Evolutionary conservation across 2,113 vertebrate species (phyloP).

Genomic region (Varanus salvator): DNA sequence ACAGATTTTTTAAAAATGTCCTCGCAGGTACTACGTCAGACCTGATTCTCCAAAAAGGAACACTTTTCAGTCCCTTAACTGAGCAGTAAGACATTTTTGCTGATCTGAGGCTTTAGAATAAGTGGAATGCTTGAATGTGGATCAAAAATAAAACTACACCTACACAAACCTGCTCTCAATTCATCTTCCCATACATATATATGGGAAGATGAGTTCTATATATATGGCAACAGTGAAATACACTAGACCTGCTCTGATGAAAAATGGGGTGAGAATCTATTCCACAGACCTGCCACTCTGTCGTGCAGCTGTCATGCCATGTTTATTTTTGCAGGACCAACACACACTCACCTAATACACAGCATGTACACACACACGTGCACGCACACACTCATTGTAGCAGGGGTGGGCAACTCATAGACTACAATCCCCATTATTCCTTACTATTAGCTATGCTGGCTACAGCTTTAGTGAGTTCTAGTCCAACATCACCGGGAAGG

Average conservation of each 20-base stretch:
- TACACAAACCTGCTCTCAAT: not conserved
- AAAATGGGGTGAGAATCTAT: not conserved
- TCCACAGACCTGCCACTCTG: not conserved
- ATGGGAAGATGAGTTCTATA: too few relatives aligned
- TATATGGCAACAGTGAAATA: not conserved
- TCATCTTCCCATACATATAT: not conserved
- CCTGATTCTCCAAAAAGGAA: not conserved
- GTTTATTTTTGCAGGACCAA: not conserved
- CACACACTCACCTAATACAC: too few relatives aligned
- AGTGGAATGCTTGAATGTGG: not conserved
- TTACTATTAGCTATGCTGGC: too few relatives aligned
- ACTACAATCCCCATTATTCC: too few relatives aligned
- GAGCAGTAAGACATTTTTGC: not conserved
- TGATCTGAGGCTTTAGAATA: not conserved
- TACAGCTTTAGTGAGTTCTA: too few relatives aligned
- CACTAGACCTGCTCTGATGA: not conserved
- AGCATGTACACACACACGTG: too few relatives aligned
- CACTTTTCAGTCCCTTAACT: not conserved
- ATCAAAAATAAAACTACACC: not conserved
- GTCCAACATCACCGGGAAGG: too few relatives aligned
- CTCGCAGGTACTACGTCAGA: not conserved
- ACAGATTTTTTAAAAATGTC: not conserved
- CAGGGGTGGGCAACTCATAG: too few relatives aligned
- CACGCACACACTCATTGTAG: too few relatives aligned
- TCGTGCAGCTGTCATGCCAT: not conserved